Evolutionary conservation across 2,797 vertebrate species (phyloP), one percentile per base, ranked within the genome.

Genomic region (Furcifer pardalis): DNA sequence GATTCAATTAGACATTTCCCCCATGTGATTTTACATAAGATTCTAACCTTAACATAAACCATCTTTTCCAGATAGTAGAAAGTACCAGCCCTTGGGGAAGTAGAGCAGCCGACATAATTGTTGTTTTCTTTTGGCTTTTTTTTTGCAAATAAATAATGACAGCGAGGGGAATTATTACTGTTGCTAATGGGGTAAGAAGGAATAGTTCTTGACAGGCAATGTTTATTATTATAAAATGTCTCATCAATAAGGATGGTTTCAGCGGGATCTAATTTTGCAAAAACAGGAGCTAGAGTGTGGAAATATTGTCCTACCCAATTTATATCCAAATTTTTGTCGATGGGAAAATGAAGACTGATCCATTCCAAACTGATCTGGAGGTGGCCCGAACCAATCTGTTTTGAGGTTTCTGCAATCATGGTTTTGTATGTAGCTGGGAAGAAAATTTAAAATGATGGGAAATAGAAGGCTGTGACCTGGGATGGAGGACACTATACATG

Each of bases 141-240:
- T n/a, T 85, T 90, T 52, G 74, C 13, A 83, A 35, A 85, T 83
- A 82, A 84, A 60, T 17, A 82, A 46, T 84, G 80, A 80, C 84
- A 85, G 15, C 1, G 40, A 77, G 59, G 81, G 3, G 7, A 10
- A 63, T 83, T 84, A 42, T 52, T 32, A 83, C 78, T 73, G 27
- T 60, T 81, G 23, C 1, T 76, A 77, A 77, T 10, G 19, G 62
- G 4, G 35, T 73, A 78, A 75, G 86, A 90, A 84, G 6, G 63
- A 76, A 37, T 49, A 69, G 44, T 59, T 90, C 62, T 44, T 87
- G 46, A 49, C 12, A 77, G 42, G 66, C 35, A 68, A 84, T 92
- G 65, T 86, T 79, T n/a, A 79, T 40, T 46, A 62, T 68, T 52
- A 81, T 37, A 81, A 63, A 25, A 30, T 68, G 32, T 52, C 49